Evolutionary conservation across 2,113 vertebrate species (phyloP).

Genomic region (Pyrgilauda ruficollis): DNA sequence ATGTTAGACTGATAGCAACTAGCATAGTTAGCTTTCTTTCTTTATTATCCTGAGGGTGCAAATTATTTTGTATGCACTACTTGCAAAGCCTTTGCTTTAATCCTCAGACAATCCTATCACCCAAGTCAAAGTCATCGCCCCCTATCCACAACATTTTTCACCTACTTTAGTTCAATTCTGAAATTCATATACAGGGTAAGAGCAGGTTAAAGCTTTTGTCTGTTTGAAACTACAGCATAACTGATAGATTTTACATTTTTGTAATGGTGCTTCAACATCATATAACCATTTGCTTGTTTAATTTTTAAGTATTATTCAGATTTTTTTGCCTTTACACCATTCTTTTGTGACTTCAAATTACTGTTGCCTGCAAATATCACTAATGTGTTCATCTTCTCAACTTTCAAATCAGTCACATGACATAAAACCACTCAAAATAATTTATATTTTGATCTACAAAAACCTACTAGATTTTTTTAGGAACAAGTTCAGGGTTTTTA

Average conservation of each 20-base stretch:
- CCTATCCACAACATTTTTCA: neutral
- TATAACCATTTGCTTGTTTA: neutral
- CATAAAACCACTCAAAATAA: neutral
- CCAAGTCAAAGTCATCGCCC: neutral
- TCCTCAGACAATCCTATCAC: neutral
- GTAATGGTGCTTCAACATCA: neutral
- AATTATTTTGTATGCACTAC: neutral
- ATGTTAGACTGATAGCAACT: neutral
- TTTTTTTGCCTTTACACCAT: neutral
- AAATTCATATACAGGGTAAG: neutral
- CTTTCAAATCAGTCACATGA: neutral
- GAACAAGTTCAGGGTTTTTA: neutral
- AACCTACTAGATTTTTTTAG: neutral
- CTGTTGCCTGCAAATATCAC: neutral
- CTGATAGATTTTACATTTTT: neutral
- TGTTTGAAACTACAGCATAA: neutral
- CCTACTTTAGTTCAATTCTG: neutral
- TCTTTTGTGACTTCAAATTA: neutral
- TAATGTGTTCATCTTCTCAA: neutral
- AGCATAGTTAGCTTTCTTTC: neutral
- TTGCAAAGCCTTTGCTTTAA: neutral
- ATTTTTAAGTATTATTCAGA: neutral
- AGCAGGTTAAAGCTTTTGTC: neutral
- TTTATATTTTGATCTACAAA: neutral
- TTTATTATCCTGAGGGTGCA: neutral